phyloP scores from a whole-genome alignment of 2,888 invertebrate species.

The Metallyticus violacea region DNA sequence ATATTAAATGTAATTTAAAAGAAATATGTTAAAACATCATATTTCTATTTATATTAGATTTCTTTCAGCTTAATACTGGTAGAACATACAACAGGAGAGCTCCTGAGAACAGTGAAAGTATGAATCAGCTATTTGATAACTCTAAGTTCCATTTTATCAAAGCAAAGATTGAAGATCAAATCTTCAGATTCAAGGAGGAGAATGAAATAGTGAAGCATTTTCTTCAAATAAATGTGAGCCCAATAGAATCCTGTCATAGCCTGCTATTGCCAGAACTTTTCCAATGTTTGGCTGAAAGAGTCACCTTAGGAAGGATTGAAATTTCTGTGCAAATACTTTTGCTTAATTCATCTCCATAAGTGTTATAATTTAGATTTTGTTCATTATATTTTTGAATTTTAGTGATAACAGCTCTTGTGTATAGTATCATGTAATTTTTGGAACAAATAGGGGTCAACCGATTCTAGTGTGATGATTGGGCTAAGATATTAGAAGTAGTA shows the following conservation, averaged over 20 bases:
- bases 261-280: constrained; percentile 68
- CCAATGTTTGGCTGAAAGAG: constrained; percentile 61
- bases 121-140: constrained; percentile 67
- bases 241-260: constrained; percentile 69
- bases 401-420: too few species aligned
- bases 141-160: constrained; percentile 79
- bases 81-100: constrained; percentile 64
- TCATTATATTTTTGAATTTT: too few species aligned
- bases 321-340: constrained; percentile 60
- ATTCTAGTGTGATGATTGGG: too few species aligned
- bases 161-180: constrained; percentile 57
- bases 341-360: constrained; percentile 58
- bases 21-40: too few species aligned
- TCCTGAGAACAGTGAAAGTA: constrained; percentile 64
- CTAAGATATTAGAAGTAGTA: too few species aligned
- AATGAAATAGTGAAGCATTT: constrained; percentile 27
- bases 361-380: neutral
- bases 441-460: too few species aligned
- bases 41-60: too few species aligned
- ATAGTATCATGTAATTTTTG: too few species aligned
- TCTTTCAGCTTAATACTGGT: constrained; percentile 68
- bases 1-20: too few species aligned
- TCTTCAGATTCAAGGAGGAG: constrained; percentile 51
- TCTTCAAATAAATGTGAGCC: constrained; percentile 70
- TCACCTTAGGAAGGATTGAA: constrained; percentile 57